A percentile compares a stretch with the other conserved stretches of the same genome.
These are phyloP conservation scores for Proteles cristata DNA, from an alignment of 2,113 vertebrate genomes.

Conservation along the genomic window DNA sequence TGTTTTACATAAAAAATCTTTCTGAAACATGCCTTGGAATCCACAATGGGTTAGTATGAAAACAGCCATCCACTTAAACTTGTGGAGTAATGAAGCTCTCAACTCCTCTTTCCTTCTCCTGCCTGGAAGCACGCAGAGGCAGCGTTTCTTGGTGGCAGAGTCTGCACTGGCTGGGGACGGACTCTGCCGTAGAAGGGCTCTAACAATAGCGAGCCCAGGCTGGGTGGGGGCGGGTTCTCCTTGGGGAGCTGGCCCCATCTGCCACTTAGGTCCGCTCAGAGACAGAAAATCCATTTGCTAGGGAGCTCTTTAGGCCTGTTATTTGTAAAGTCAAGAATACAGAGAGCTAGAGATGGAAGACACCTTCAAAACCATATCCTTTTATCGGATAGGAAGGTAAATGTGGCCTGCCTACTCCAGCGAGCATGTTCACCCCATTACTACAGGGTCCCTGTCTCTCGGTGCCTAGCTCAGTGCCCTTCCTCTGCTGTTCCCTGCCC, in stretches of 20 bases:
- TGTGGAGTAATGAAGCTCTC: not conserved
- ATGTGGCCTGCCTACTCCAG: not conserved
- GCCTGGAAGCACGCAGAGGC: not conserved
- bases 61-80: not conserved
- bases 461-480: not conserved
- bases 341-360: not conserved
- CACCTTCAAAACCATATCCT: not conserved
- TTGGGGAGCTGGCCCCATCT: constrained; percentile 64
- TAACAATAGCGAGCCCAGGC: not conserved
- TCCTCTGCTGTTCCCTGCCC: not conserved
- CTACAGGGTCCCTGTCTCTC: fast-evolving
- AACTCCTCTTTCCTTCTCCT: not conserved
- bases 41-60: not conserved
- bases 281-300: constrained; percentile 72
- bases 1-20: not conserved
- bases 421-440: not conserved
- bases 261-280: constrained; percentile 53
- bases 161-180: not conserved
- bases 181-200: not conserved
- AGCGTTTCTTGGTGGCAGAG: not conserved
- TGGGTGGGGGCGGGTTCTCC: not conserved
- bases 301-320: constrained; percentile 11
- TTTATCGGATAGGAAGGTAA: not conserved
- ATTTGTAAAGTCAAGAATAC: constrained; percentile 45
- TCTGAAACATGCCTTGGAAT: not conserved